Percentiles rank a stretch among this genome's conserved stretches.
phyloP scores from a whole-genome alignment of 1,140 invertebrate species.

The Apis florea region DNA sequence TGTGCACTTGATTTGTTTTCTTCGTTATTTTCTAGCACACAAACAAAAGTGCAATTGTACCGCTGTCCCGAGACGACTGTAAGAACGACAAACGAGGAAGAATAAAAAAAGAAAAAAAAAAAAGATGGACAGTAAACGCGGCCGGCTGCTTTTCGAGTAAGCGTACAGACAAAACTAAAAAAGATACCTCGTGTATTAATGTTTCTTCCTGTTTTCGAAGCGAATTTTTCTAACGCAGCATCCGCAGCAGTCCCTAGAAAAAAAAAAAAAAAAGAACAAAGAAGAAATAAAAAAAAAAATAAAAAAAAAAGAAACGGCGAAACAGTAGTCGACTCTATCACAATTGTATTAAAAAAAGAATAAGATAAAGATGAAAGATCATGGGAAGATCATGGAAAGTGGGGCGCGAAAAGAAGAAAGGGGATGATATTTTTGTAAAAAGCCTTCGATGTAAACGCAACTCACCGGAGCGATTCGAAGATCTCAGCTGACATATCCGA shows the following conservation, averaged over 20 bases:
- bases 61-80: too few species aligned
- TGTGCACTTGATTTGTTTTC: conserved; percentile 41
- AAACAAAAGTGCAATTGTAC: neutral
- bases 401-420: conserved; percentile 4
- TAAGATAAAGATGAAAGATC: neutral
- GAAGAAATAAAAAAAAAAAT: conserved; percentile 17
- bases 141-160: conserved; percentile 30
- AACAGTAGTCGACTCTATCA: too few species aligned
- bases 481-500: conserved; percentile 80
- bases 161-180: neutral
- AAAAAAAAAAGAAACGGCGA: conserved; percentile 3
- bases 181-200: conserved; percentile 35
- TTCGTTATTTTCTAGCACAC: conserved; percentile 44
- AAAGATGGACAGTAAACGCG: neutral
- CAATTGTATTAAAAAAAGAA: too few species aligned
- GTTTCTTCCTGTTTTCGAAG: conserved; percentile 29
- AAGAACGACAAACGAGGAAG: too few species aligned
- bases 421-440: conserved; percentile 78
- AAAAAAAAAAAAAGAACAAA: neutral
- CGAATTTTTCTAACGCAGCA: conserved; percentile 30
- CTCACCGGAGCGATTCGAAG: conserved; percentile 70
- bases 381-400: conserved; percentile 1
- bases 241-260: conserved; percentile 10
- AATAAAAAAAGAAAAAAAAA: neutral
- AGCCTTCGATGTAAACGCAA: conserved; percentile 76